Conservation (phyloP, 2,888 invertebrate genomes). For the Leptopilina myrica region DNA sequence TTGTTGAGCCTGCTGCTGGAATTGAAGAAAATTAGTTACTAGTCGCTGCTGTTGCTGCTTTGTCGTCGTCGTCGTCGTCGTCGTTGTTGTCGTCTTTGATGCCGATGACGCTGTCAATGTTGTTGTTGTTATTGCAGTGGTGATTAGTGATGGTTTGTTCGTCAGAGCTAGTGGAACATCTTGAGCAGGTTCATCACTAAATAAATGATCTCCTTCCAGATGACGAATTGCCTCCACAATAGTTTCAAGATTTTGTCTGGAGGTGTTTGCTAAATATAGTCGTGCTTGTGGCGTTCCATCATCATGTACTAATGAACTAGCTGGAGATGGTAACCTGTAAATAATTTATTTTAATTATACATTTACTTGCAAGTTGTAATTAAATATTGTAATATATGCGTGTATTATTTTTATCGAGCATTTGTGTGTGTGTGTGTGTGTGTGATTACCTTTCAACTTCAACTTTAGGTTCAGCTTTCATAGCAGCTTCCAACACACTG, state of each 20-base stretch:
- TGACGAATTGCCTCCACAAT: slow-evolving; percentile 99
- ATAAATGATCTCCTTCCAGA: slow-evolving; percentile 96
- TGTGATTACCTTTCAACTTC: slow-evolving; percentile 79
- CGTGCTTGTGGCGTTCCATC: slow-evolving; percentile 78
- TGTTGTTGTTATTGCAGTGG: slow-evolving; percentile 78
- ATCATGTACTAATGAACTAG: slow-evolving; percentile 69
- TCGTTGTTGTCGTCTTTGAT: slow-evolving; percentile 80
- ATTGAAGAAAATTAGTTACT: slow-evolving; percentile 82
- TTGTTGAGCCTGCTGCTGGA: slow-evolving; percentile 80
- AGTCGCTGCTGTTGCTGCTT: slow-evolving; percentile 76
- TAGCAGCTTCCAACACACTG: slow-evolving; percentile 90
- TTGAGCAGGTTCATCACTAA: slow-evolving; percentile 84
- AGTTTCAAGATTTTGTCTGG: slow-evolving; percentile 96
- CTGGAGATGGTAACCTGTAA: slow-evolving; percentile 81
- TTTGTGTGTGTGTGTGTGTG: too few species aligned
- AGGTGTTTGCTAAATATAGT: slow-evolving; percentile 83
- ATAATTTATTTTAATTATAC: background rate
- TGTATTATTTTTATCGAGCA: too few species aligned
- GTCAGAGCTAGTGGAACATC: slow-evolving; percentile 73
- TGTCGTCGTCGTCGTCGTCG: slow-evolving; percentile 79
- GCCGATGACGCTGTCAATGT: slow-evolving; percentile 68
- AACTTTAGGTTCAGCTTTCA: slow-evolving; percentile 92
- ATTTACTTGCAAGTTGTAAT: too few species aligned
- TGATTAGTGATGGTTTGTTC: slow-evolving; percentile 70
- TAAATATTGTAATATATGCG: too few species aligned